Evolutionary conservation across 37 sponge, comb jelly and placozoan species (phyloP).

Genomic region (Oopsacas minuta): DNA sequence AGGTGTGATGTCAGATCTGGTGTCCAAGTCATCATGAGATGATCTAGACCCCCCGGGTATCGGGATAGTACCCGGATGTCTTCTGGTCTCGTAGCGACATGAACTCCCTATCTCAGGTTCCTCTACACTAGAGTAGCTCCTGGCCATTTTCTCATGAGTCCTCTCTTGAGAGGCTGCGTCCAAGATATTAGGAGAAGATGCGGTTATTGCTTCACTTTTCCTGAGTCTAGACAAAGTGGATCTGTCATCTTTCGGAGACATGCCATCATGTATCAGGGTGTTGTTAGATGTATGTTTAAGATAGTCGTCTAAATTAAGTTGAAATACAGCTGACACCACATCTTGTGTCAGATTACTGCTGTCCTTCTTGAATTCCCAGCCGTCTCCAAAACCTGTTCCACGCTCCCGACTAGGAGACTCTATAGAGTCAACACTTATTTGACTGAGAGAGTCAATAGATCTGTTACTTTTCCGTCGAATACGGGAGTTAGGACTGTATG

Average conservation of each 20-base stretch:
- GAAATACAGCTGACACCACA: neutral
- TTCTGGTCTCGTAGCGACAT: slow-evolving; percentile 9
- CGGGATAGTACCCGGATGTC: neutral
- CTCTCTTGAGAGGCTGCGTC: neutral
- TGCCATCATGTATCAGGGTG: neutral
- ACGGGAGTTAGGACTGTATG: neutral
- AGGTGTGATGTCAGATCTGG: neutral
- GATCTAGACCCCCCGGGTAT: neutral
- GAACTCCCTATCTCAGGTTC: neutral
- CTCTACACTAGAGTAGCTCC: neutral
- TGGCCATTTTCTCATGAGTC: neutral
- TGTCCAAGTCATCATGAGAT: neutral
- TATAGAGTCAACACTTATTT: neutral
- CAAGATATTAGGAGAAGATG: neutral
- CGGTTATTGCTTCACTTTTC: neutral
- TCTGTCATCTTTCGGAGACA: neutral
- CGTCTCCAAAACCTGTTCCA: neutral
- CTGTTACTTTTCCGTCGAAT: neutral
- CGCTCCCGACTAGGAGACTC: neutral
- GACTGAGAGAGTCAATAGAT: neutral
- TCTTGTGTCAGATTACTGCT: neutral
- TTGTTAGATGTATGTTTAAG: neutral
- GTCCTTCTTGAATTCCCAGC: slow-evolving; percentile 17
- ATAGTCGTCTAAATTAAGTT: neutral
- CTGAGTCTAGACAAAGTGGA: neutral